phyloP scores from a whole-genome alignment of 23 tunicate genomes.

The Halocynthia aurantium region DNA sequence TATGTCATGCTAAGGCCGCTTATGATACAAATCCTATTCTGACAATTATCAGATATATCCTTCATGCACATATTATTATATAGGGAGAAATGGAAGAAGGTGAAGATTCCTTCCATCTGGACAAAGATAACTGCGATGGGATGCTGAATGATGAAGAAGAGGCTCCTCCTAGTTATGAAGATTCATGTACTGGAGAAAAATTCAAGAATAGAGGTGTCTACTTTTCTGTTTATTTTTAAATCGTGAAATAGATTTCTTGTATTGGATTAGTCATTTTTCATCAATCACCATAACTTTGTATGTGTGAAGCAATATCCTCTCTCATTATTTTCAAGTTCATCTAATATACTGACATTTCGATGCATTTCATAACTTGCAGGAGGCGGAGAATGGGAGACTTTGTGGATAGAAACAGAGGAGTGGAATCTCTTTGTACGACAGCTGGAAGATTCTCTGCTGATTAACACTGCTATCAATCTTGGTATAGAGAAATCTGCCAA shows the following conservation, averaged over 20 bases:
- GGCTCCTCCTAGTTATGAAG: slow-evolving; percentile 17
- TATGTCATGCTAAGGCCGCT: too few species aligned
- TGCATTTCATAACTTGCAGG: too few species aligned
- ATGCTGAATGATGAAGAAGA: neutral
- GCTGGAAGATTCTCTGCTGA: slow-evolving; percentile 42
- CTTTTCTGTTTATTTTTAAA: neutral
- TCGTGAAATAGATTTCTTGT: neutral
- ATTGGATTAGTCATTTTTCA: neutral
- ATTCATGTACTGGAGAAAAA: slow-evolving; percentile 6
- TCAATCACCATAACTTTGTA: neutral
- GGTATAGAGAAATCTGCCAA: neutral
- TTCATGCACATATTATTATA: too few species aligned
- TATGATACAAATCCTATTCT: too few species aligned
- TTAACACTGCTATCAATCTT: slow-evolving; percentile 38
- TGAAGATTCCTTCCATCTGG: neutral
- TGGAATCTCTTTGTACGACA: slow-evolving; percentile 54
- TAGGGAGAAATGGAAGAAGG: too few species aligned
- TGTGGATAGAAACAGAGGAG: slow-evolving; percentile 61
- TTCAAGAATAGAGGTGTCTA: neutral
- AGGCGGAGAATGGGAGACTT: slow-evolving; percentile 48
- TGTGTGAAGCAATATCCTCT: too few species aligned
- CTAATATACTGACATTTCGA: too few species aligned
- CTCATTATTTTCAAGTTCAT: too few species aligned
- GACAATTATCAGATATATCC: too few species aligned
- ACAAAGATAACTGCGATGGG: slow-evolving; percentile 13